phyloP scores from a whole-genome alignment of 2,888 invertebrate species.

The Melinaea menophilus region DNA sequence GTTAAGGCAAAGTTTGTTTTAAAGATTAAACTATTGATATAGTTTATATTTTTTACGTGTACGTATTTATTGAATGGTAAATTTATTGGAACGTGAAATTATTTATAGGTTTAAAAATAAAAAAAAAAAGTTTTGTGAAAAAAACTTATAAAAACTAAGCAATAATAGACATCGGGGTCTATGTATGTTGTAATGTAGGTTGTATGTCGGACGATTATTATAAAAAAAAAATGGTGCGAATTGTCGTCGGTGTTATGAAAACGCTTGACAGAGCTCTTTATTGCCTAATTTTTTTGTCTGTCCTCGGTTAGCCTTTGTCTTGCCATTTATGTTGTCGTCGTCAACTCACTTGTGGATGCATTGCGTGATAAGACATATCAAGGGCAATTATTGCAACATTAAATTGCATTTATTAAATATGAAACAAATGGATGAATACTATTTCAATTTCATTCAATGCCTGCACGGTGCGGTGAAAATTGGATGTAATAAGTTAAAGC shows the following conservation, averaged over 20 bases:
- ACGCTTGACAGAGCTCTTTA: slow-evolving; percentile 57
- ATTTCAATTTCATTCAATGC: not conserved
- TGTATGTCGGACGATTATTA: slow-evolving; percentile 45
- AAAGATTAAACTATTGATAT: slow-evolving; percentile 79
- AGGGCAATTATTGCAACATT: slow-evolving; percentile 53
- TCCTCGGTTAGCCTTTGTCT: slow-evolving; percentile 65
- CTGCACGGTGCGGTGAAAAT: not conserved
- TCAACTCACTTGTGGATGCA: slow-evolving; percentile 44
- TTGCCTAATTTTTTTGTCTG: slow-evolving; percentile 69
- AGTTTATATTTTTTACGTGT: slow-evolving; percentile 79
- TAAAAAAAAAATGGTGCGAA: slow-evolving; percentile 74
- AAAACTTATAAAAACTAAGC: slow-evolving; percentile 77
- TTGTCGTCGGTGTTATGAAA: slow-evolving; percentile 69
- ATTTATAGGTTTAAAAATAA: slow-evolving; percentile 62
- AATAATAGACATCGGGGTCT: slow-evolving; percentile 74
- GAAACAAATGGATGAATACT: slow-evolving; percentile 7
- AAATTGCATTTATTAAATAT: slow-evolving; percentile 17
- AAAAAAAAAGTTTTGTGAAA: slow-evolving; percentile 66
- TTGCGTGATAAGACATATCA: slow-evolving; percentile 70
- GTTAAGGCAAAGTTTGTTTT: slow-evolving; percentile 74
- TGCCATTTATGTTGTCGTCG: slow-evolving; percentile 49
- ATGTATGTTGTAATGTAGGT: slow-evolving; percentile 75
- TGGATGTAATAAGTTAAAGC: not conserved
- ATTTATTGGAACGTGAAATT: slow-evolving; percentile 77
- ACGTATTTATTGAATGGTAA: slow-evolving; percentile 79